Percentiles rank a stretch among this genome's conserved stretches.
These are phyloP conservation scores for Oncorhynchus masou DNA, from an alignment of 2,113 vertebrate genomes.

Conservation along the genomic window DNA sequence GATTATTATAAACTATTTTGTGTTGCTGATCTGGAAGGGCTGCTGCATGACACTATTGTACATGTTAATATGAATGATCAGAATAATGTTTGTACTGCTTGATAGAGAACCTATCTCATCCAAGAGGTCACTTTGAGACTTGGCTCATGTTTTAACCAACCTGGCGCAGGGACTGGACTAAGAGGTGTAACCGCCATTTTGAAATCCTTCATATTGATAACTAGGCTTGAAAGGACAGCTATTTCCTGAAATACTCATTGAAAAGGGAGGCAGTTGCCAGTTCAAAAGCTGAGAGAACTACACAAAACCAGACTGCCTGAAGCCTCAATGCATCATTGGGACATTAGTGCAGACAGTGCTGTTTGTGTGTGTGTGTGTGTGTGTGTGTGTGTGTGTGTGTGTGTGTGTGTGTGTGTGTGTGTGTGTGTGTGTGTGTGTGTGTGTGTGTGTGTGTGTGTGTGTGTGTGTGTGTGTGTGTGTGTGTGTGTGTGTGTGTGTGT, in stretches of 20 bases:
- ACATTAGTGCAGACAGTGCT: conserved; percentile 13
- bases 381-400: not conserved
- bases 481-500: not conserved
- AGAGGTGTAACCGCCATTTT: conserved; percentile 18
- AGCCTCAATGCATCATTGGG: conserved; percentile 19
- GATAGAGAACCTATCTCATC: no score
- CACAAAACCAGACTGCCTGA: not conserved
- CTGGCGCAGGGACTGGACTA: not conserved
- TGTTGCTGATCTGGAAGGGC: no score
- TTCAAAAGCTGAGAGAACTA: not conserved
- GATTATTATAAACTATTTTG: no score
- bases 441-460: not conserved
- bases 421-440: conserved; percentile 12
- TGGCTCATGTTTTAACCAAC: conserved; percentile 23
- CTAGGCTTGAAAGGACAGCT: conserved; percentile 23
- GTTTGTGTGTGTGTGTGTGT: not conserved
- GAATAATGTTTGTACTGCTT: no score
- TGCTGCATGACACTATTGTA: no score
- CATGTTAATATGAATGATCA: no score
- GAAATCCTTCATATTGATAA: conserved; percentile 22
- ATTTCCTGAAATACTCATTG: conserved; percentile 30
- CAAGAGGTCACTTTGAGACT: conserved; percentile 10
- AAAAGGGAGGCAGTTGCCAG: not conserved
- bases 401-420: conserved; percentile 1
- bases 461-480: not conserved